Evolutionary conservation across 1,140 invertebrate genomes (phyloP).

Genomic region (Meloidogyne chitwoodi): DNA sequence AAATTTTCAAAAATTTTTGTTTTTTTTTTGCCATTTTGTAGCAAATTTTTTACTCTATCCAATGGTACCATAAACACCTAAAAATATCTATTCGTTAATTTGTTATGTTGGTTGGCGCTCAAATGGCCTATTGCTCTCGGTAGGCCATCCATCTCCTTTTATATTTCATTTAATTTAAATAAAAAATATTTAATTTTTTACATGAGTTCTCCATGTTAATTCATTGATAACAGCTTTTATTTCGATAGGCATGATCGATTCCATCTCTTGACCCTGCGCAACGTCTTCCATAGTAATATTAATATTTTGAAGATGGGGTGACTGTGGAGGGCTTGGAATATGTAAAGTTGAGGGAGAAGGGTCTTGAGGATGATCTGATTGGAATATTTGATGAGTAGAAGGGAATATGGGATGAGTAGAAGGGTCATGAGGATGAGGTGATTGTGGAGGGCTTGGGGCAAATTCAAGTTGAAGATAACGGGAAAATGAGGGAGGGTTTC

Average conservation of each 20-base stretch:
- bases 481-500: too few relatives aligned
- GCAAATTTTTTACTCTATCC: too few relatives aligned
- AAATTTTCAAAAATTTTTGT: too few relatives aligned
- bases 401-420: too few relatives aligned
- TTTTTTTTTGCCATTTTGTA: too few relatives aligned
- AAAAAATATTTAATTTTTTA: not conserved
- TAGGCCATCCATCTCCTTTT: too few relatives aligned
- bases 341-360: not conserved
- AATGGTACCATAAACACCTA: too few relatives aligned
- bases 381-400: too few relatives aligned
- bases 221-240: not conserved
- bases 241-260: not conserved
- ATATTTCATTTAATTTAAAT: too few relatives aligned
- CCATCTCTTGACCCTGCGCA: not conserved
- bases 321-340: not conserved
- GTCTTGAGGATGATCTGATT: not conserved
- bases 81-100: too few relatives aligned
- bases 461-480: not conserved
- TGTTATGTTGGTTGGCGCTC: too few relatives aligned
- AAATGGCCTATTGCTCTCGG: too few relatives aligned
- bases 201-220: not conserved
- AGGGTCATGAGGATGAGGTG: not conserved
- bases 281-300: not conserved
- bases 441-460: not conserved
- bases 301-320: not conserved